phyloP scores from a whole-genome alignment of 2,797 vertebrate genomes.

The Pelochelys cantorii region DNA sequence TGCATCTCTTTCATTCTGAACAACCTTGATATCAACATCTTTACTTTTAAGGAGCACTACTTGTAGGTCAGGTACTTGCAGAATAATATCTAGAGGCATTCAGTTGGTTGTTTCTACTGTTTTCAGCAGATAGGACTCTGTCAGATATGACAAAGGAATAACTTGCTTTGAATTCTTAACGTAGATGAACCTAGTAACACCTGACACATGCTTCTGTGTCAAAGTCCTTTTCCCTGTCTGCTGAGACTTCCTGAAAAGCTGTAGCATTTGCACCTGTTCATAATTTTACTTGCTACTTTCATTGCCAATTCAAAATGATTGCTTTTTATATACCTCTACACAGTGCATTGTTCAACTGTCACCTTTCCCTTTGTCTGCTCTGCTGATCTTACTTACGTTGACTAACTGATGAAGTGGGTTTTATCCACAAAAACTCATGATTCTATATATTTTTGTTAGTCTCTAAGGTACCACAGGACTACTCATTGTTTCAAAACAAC shows the following conservation, averaged over 20 bases:
- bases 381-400: conserved; percentile 65
- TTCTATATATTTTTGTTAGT: no score
- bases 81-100: neutral
- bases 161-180: neutral
- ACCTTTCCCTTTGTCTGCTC: conserved; percentile 13
- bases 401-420: conserved; percentile 13
- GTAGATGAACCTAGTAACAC: neutral
- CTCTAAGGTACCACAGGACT: no score
- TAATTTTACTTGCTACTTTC: conserved; percentile 10
- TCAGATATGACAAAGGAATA: neutral
- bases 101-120: neutral
- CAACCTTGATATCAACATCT: neutral
- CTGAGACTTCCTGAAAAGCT: neutral
- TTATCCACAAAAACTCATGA: no score
- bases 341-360: conserved; percentile 10
- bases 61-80: neutral
- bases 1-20: neutral
- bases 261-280: conserved; percentile 15
- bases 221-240: neutral
- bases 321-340: neutral
- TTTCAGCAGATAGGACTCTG: neutral
- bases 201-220: neutral
- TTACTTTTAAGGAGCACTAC: neutral
- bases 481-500: conserved; percentile 2
- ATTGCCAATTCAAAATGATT: neutral